phyloP scores from a whole-genome alignment of 23 tunicate species.

The Clavelina lepadiformis region DNA sequence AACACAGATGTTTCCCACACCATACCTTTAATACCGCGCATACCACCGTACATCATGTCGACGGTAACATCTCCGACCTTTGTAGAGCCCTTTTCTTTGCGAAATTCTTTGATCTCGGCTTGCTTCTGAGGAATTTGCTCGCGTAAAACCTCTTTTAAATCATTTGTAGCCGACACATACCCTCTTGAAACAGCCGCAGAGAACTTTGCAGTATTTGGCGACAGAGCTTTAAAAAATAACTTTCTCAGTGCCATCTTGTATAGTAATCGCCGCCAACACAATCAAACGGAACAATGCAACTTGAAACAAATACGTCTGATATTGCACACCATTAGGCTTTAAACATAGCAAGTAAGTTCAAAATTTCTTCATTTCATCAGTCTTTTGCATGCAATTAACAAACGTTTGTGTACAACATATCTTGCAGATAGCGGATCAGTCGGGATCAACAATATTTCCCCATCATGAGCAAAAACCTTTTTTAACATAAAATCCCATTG shows the following conservation, averaged over 20 bases:
- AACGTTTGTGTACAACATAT: no score
- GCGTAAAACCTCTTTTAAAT: conserved; percentile 76
- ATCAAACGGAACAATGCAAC: no score
- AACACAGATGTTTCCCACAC: conserved; percentile 97
- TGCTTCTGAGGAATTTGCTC: conserved; percentile 80
- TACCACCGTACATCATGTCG: conserved; percentile 98
- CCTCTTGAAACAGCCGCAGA: conserved; percentile 7
- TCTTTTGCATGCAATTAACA: no score
- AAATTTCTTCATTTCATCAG: no score
- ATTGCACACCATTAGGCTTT: no score
- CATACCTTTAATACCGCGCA: conserved; percentile 99
- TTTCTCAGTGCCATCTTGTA: not conserved
- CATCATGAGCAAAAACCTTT: no score
- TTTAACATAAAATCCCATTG: no score
- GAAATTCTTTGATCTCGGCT: conserved; percentile 68
- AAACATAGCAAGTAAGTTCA: no score
- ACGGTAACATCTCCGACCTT: conserved; percentile 92
- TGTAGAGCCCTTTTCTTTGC: conserved; percentile 63
- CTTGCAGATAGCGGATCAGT: no score
- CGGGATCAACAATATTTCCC: no score
- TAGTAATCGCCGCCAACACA: no score
- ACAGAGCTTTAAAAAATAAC: not conserved
- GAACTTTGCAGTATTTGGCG: not conserved
- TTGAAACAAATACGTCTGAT: no score
- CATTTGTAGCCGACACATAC: conserved; percentile 46